These are phyloP conservation scores for Myrmecobius fasciatus DNA, from an alignment of 2,113 vertebrate species.

Conservation along the genomic window DNA sequence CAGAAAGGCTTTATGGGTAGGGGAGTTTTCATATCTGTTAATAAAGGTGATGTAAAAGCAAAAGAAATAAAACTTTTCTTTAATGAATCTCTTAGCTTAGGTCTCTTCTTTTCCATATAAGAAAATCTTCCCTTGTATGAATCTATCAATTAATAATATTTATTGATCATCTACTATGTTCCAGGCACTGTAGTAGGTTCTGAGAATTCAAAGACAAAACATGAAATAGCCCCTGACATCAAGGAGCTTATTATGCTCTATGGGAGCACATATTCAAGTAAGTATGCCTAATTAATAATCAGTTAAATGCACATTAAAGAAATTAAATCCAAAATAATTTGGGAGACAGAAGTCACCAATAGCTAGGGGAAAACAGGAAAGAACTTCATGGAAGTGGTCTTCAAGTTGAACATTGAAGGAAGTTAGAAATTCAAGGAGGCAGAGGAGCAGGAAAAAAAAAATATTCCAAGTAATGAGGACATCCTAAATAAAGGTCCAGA, in stretches of 20 bases:
- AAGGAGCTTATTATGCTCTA: not conserved
- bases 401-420: not conserved
- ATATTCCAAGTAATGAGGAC: not conserved
- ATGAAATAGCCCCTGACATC: not conserved
- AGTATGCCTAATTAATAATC: no score
- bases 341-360: not conserved
- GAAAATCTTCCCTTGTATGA: not conserved
- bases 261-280: not conserved
- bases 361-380: not conserved
- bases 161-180: not conserved
- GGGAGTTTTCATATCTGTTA: not conserved
- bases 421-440: not conserved
- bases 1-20: not conserved
- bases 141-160: not conserved
- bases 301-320: not conserved
- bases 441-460: not conserved
- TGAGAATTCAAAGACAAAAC: not conserved
- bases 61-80: not conserved
- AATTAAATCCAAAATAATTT: not conserved
- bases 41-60: not conserved
- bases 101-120: not conserved
- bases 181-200: not conserved
- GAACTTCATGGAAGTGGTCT: not conserved
- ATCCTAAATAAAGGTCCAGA: not conserved
- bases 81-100: not conserved